Conservation (phyloP, 2,797 vertebrate genomes). For the Sebastes wilsoni region DNA sequence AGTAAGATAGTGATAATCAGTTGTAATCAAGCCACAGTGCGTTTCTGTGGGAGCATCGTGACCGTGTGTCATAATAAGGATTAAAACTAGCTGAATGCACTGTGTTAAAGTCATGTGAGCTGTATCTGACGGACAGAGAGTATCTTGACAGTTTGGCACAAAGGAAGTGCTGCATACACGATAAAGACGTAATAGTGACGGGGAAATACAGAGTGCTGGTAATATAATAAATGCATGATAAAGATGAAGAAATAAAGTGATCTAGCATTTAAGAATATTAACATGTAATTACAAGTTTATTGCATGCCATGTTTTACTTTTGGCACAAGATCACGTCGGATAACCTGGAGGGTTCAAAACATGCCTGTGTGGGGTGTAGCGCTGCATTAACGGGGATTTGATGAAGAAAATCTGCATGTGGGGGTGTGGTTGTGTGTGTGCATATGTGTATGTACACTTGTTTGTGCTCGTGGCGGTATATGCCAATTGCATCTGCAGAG, state of each 20-base stretch:
- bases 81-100: not conserved
- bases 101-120: not conserved
- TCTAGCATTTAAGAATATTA: not conserved
- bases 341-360: not conserved
- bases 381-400: not conserved
- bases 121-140: not conserved
- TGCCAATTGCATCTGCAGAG: not conserved
- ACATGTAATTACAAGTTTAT: not conserved
- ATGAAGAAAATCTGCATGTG: not conserved
- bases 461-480: not conserved
- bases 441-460: not conserved
- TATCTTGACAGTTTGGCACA: not conserved
- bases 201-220: not conserved
- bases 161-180: constrained; percentile 11
- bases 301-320: not conserved
- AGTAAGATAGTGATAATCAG: constrained; percentile 1
- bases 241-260: not conserved
- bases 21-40: not conserved
- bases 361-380: not conserved
- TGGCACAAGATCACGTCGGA: not conserved
- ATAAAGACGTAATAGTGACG: not conserved
- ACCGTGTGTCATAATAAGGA: not conserved
- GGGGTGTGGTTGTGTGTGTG: not conserved
- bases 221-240: not conserved
- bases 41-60: constrained; percentile 2